Percentiles rank a stretch among this genome's conserved stretches.
phyloP scores from a whole-genome alignment of 2,797 vertebrate genomes.

The Salmo trutta region DNA sequence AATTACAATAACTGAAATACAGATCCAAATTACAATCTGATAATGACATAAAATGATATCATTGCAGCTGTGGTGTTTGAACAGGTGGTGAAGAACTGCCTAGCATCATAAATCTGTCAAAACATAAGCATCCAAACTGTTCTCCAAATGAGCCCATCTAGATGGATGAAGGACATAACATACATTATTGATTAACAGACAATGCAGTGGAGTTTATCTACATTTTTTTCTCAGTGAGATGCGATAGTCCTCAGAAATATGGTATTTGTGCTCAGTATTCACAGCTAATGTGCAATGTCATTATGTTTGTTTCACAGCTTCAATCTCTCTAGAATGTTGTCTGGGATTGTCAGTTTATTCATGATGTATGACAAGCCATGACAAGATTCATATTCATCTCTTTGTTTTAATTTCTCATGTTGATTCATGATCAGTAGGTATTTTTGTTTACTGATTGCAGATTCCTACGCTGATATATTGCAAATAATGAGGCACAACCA shows the following conservation, averaged over 20 bases:
- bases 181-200: constrained; percentile 40
- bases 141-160: constrained; percentile 39
- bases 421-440: background rate
- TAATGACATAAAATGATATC: constrained; percentile 34
- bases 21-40: constrained; percentile 38
- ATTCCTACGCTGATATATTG: background rate
- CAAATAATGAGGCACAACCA: background rate
- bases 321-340: constrained; percentile 54
- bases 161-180: constrained; percentile 38
- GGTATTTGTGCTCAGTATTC: constrained; percentile 46
- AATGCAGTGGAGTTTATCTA: constrained; percentile 41
- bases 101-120: constrained; percentile 45
- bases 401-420: constrained; percentile 13
- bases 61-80: constrained; percentile 46
- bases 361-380: constrained; percentile 59
- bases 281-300: constrained; percentile 58
- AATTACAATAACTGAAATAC: constrained; percentile 24
- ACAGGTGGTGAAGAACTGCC: constrained; percentile 49
- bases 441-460: background rate
- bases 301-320: constrained; percentile 62
- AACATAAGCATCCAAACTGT: constrained; percentile 38
- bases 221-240: constrained; percentile 15
- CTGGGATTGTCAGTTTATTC: constrained; percentile 65
- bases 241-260: constrained; percentile 47
- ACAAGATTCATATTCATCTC: constrained; percentile 54